Base-by-base conservation (phyloP, 2,113 vertebrate species). In the Scopus umbretta region DNA sequence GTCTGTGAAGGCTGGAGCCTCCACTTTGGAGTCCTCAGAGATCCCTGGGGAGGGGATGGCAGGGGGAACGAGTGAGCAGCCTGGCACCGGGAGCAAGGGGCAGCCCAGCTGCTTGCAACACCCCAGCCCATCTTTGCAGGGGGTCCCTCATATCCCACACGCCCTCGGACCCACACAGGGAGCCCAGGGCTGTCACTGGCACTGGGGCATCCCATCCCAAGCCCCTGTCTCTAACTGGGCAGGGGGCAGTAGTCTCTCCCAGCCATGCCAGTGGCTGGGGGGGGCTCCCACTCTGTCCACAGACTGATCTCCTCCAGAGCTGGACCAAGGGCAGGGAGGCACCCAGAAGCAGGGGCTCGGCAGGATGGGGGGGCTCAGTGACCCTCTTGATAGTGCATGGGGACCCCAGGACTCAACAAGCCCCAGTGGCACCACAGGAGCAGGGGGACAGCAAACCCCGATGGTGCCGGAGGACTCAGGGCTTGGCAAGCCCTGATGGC, bases 1-100 rank as follows among this genome's bases (percentile, higher is more conserved):
- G 0, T 99, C 99, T 0, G 99, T 99, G 98, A 99, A 99, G 4
- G 99, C 99, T 0, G 99, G 99, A 1, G 98, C 99, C 95, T 99
- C 98, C 72, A 99, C 99, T 9, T 96, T 98, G 94, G 97, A 98
- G 38, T 99, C 98, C 97, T 99, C 99, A 0, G 99, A 96, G 85
- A 99, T 98, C 78, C 98, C 99, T 99, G 97, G n/a, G 25, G n/a
- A 61, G 27, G 73, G 49, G 47, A 10, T 1, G 4, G 2, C 15
- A 2, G 19, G 21, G 27, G 4, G 6, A 15, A 30, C 0, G 0
- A 32, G 23, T 52, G 40, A 80, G 76, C 42, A 62, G 30, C 58
- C 53, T 3, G 11, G 29, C 13, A 8, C 0, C 0, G 61, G 45
- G 26, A 30, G 29, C 0, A 10, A 36, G 30, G n/a, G 45, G 30